Base-by-base conservation (phyloP, 2,113 vertebrate genomes). In the Tragelaphus buxtoni region DNA sequence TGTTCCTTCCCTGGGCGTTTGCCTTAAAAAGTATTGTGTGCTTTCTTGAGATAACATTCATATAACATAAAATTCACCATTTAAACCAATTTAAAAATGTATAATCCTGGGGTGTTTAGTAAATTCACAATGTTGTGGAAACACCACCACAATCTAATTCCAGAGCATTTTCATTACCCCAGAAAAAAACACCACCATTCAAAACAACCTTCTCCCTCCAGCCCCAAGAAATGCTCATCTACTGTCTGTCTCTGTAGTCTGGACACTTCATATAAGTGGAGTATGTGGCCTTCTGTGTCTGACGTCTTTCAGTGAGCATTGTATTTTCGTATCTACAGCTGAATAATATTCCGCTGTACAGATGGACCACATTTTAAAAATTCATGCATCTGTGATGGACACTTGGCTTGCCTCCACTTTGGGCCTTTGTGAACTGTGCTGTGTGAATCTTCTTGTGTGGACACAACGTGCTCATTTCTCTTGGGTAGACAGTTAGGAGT, bases 401-500 rank as follows among this genome's bases (percentile, higher is more conserved):
- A 45, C 7, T 14, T n/a, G 42, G 53, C 58, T 45, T 80, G 42
- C 45, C 16, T 51, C 53, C 4, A 18, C 24, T 18, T 42, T 39
- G 16, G n/a, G 55, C n/a, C 20, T 11, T 1, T 42, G n/a, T 74
- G 55, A 89, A 16, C 32, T 49, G 4, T 17, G 49, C 35, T 51
- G 35, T 28, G 7, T 18, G 56, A 39, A 49, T 3, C 28, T 9
- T 72, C 85, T 10, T 7, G 20, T 45, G 63, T 13, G 32, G 49
- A 42, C 10, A 9, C 2, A 12, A 12, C 2, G 9, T 39, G 30
- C 12, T 76, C 76, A 2, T 18, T 30, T 45, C 28, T 53, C 18
- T 17, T 2, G 7, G 39, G 56, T 24, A 14, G 0, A n/a, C 0
- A 32, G 49, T 39, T n/a, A 39, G 17, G 39, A 26, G 28, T 5